Base-by-base conservation (phyloP, 92 coral and sea anemone species). In the Diadumene lineata region DNA sequence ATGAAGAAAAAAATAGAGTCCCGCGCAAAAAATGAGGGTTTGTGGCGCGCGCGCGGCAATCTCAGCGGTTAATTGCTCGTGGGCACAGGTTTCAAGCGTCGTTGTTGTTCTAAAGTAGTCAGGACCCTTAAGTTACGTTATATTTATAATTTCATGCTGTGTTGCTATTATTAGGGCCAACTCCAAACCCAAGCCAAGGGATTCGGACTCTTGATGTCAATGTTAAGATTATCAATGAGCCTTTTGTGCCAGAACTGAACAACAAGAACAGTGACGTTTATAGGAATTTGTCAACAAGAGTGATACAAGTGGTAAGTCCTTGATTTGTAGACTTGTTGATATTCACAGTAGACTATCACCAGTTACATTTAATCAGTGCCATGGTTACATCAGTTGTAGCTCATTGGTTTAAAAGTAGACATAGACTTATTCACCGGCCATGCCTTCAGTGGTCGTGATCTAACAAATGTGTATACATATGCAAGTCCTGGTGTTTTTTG, bases 261-360 rank as follows among this genome's bases (percentile, higher is more conserved):
- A 17, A 55, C n/a, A 66, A 68, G 31, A 64, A 33, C 65, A 44
- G 73, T 0, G 66, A 26, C 21, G 66, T 1, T 0, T 66, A 50
- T n/a, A 11, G 0, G 48, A 32, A 77, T 18, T 25, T 77, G 29
- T 44, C 73, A 9, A 6, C 28, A 1, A 51, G 43, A 64, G 81
- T 77, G n/a, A 64, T 21, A 30, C 15, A 65, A 1, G 66, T 66
- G 64, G 81, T 77, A 43, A 77, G 72, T 23, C 11, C 10, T 8
- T 34, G 60, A 33, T 17, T 66, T 11, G 55, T 23, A 10, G 25
- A 24, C 4, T 60, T 29, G 34, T 60, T 29, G 19, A 25, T 11
- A 30, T 64, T 15, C 44, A 30, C 31, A 64, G 28, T 38, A 38
- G 7, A 38, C 48, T 6, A 38, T 13, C 48, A 13, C 48, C 7